Base-by-base conservation (phyloP, 2,797 vertebrate species). In the Pteropus rufus region DNA sequence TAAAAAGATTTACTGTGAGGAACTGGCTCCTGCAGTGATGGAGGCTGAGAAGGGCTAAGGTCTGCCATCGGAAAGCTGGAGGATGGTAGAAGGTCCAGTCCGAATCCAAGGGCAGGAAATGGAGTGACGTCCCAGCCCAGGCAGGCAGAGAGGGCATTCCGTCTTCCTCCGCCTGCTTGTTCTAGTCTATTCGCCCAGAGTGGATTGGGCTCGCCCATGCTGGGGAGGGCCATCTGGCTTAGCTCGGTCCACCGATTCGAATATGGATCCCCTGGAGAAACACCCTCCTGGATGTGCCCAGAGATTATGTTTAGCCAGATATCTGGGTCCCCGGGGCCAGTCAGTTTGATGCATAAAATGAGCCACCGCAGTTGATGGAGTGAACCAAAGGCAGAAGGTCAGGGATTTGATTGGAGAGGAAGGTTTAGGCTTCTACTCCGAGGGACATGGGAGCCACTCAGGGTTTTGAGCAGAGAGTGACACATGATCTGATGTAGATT, bases 401-500 rank as follows among this genome's bases (percentile, higher is more conserved):
- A 44, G 16, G 41, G 36, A 10, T 6, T 0, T 5, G 54, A n/a
- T 1, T 24, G 9, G 64, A 36, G 41, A 23, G 41, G 24, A 0
- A 4, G 24, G 49, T 4, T 52, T 49, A 3, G 41, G n/a, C 64
- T 18, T 36, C 64, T 19, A 0, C 26, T 60, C 39, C 9, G 21
- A 21, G 79, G 21, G 73, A 52, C 46, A 12, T 0, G 56, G 19
- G 52, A 34, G 36, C 90, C 34, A 1, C 3, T 12, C 39, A 65
- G 69, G 29, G 36, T 31, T 54, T 64, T 8, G 34, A 73, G 49
- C 44, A 7, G 31, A 65, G 26, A 49, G 49, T 16, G 7, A 0
- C 0, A 6, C 5, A 0, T 24, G 26, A 36, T 4, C 0, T 7
- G 49, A n/a, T 16, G 2, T 0, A 1, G 73, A 29, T 75, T 31